phyloP scores from a whole-genome alignment of 2,797 vertebrate species.

The Helostoma temminkii region DNA sequence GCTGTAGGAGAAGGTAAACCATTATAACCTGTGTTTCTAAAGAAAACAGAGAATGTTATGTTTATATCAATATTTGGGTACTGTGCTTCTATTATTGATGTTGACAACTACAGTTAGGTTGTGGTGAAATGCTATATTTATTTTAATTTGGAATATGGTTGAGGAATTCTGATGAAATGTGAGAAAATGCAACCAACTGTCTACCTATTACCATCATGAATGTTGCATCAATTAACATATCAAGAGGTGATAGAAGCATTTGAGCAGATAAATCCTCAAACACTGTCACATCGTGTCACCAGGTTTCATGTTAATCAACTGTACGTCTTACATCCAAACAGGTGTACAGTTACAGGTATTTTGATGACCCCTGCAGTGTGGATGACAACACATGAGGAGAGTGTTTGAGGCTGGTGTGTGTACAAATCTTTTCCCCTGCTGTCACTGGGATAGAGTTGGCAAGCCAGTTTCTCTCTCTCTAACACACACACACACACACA shows the following conservation, averaged over 20 bases:
- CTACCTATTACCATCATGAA: background rate
- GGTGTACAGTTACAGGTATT: slow-evolving; percentile 69
- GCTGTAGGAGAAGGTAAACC: too few relatives aligned
- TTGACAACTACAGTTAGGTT: background rate
- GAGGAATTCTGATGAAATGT: slow-evolving; percentile 40
- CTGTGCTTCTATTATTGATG: background rate
- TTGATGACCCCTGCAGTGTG: slow-evolving; percentile 63
- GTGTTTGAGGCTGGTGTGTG: background rate
- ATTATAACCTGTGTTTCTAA: too few relatives aligned
- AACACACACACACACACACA: slow-evolving; percentile 26
- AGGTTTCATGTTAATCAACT: slow-evolving; percentile 59
- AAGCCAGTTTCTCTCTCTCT: slow-evolving; percentile 27
- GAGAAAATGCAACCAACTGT: slow-evolving; percentile 30
- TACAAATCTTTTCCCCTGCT: slow-evolving; percentile 57
- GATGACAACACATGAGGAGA: slow-evolving; percentile 55
- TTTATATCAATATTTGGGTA: background rate
- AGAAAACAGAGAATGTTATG: background rate
- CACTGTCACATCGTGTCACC: slow-evolving; percentile 17
- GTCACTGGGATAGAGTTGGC: slow-evolving; percentile 50
- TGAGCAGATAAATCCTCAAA: slow-evolving; percentile 48
- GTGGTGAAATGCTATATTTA: background rate
- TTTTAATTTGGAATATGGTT: slow-evolving; percentile 21
- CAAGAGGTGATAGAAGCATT: slow-evolving; percentile 26
- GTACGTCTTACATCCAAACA: slow-evolving; percentile 39
- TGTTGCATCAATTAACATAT: slow-evolving; percentile 44